Conservation (phyloP, 2,797 vertebrate species). For the Micrastur ruficollis region DNA sequence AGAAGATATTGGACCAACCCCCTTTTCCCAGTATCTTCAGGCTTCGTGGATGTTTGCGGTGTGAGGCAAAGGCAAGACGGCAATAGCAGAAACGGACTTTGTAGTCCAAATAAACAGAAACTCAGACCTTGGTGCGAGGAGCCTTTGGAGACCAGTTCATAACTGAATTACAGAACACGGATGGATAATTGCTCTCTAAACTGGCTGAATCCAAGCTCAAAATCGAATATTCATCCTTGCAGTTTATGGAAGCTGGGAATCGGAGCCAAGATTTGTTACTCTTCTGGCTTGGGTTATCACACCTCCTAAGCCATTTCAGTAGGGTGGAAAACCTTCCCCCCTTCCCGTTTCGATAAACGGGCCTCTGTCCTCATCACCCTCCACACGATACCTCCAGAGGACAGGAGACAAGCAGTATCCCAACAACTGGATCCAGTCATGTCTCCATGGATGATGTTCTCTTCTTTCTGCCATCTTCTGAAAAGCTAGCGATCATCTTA, state of each 20-base stretch:
- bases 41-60: neutral
- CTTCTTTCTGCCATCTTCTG: neutral
- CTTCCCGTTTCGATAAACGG: neutral
- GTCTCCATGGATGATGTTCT: neutral
- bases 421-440: neutral
- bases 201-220: neutral
- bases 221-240: neutral
- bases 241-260: neutral
- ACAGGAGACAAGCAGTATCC: neutral
- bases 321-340: neutral
- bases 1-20: neutral
- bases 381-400: neutral
- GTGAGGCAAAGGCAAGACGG: neutral
- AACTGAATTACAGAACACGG: neutral
- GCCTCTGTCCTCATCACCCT: neutral
- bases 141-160: neutral
- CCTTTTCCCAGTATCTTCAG: neutral
- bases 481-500: neutral
- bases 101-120: slow-evolving; percentile 19
- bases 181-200: neutral
- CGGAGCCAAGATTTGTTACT: neutral
- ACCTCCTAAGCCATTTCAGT: neutral
- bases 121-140: neutral
- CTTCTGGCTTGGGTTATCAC: neutral
- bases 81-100: neutral